These are phyloP conservation scores for Arion vulgaris DNA, from an alignment of 1,140 invertebrate species.

Conservation along the genomic window DNA sequence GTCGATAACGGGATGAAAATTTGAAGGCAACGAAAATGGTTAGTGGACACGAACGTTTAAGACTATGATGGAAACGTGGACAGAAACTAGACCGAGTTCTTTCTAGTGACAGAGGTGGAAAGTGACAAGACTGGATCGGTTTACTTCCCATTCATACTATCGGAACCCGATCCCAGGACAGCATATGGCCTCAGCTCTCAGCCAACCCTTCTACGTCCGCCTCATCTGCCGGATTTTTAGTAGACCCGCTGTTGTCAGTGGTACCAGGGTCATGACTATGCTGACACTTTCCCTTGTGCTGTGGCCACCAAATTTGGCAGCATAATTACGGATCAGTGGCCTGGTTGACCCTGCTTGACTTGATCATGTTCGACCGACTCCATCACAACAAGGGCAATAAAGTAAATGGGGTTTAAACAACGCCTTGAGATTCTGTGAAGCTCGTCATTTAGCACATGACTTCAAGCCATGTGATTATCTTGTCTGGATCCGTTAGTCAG, in stretches of 20 bases:
- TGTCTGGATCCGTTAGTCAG: neutral
- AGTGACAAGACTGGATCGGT: neutral
- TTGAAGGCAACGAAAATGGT: neutral
- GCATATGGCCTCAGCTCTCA: slow-evolving; percentile 8
- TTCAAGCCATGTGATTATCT: neutral
- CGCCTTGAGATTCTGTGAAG: neutral
- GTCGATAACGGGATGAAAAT: neutral
- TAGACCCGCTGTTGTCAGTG: neutral
- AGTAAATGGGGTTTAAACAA: slow-evolving; percentile 6
- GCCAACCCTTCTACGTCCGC: neutral
- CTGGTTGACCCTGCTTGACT: neutral
- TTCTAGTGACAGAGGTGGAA: slow-evolving; percentile 2
- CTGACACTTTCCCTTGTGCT: neutral
- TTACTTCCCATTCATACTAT: neutral
- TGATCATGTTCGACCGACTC: slow-evolving; percentile 1
- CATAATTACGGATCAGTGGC: neutral
- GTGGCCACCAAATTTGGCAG: neutral
- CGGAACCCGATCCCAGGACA: neutral
- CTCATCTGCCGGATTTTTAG: neutral
- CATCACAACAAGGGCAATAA: neutral
- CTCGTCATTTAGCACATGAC: neutral
- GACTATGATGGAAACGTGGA: neutral
- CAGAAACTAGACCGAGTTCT: neutral
- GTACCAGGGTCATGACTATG: neutral
- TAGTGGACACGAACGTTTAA: neutral